Percentiles rank a stretch among this genome's conserved stretches.
Evolutionary conservation across 2,888 invertebrate species (phyloP).

Genomic region (Agriopis aurantiaria): DNA sequence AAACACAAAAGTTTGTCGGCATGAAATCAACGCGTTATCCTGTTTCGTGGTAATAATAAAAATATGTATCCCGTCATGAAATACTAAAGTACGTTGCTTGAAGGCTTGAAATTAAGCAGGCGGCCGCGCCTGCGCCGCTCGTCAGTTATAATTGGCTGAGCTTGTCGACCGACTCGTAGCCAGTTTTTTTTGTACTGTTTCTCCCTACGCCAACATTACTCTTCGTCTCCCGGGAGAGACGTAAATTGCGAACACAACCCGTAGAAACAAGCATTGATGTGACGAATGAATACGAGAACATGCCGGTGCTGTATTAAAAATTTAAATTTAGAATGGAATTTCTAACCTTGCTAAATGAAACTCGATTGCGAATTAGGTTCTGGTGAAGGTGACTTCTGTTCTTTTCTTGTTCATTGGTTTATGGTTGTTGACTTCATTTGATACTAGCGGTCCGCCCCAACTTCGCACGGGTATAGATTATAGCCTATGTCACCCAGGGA

Average conservation of each 20-base stretch:
- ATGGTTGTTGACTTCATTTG: not conserved
- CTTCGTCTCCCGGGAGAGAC: conserved; percentile 84
- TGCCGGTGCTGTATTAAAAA: conserved; percentile 77
- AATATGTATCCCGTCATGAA: conserved; percentile 46
- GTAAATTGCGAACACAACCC: conserved; percentile 79
- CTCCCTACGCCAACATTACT: conserved; percentile 80
- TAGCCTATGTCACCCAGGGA: too few species aligned
- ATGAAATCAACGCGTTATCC: conserved; percentile 24
- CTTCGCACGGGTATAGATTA: too few species aligned
- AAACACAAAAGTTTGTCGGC: not conserved
- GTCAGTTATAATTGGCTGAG: conserved; percentile 87
- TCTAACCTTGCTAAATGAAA: conserved; percentile 51
- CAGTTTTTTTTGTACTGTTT: conserved; percentile 76
- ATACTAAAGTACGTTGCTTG: conserved; percentile 54
- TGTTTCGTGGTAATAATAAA: conserved; percentile 39
- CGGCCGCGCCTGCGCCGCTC: conserved; percentile 78
- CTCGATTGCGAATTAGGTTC: conserved; percentile 33
- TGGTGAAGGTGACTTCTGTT: conserved; percentile 21
- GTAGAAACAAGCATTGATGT: conserved; percentile 81
- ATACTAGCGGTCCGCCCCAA: too few species aligned
- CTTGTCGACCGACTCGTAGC: conserved; percentile 80
- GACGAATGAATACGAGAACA: conserved; percentile 80
- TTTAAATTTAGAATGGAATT: conserved; percentile 71
- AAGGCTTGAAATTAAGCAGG: conserved; percentile 75
- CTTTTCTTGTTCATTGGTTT: conserved; percentile 8